These are phyloP conservation scores for Hippopotamyrus pictus DNA, from an alignment of 2,797 vertebrate species.

Conservation along the genomic window DNA sequence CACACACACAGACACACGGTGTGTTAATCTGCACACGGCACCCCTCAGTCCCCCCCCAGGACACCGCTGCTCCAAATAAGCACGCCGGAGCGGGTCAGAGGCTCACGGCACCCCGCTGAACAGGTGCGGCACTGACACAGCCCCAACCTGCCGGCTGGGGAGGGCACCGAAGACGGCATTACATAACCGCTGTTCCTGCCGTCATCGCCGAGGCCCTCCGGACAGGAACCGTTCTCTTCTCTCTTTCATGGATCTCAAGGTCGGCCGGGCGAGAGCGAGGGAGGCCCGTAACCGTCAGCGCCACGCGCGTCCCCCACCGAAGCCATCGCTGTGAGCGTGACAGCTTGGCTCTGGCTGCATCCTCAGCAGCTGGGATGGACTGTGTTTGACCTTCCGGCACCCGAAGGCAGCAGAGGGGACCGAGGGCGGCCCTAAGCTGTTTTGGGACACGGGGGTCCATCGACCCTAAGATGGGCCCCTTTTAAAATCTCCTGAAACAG, in stretches of 20 bases:
- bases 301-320: neutral
- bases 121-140: conserved; percentile 44
- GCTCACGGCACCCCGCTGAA: conserved; percentile 29
- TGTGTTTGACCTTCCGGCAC: neutral
- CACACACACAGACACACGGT: neutral
- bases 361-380: neutral
- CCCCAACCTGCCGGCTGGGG: conserved; percentile 32
- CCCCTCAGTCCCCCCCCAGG: neutral
- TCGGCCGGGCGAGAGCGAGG: neutral
- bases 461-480: neutral
- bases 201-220: conserved; percentile 29
- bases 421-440: neutral
- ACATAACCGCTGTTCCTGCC: conserved; percentile 45
- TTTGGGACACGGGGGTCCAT: neutral
- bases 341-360: neutral
- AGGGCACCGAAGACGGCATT: conserved; percentile 27
- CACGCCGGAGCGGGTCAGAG: conserved; percentile 22
- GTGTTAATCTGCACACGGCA: neutral
- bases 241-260: neutral
- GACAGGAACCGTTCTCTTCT: neutral
- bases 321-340: neutral
- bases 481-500: neutral
- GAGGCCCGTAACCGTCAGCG: neutral
- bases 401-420: neutral
- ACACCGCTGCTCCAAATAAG: conserved; percentile 28